Conservation (phyloP, 2,888 invertebrate species). For the Volucella inflata region DNA sequence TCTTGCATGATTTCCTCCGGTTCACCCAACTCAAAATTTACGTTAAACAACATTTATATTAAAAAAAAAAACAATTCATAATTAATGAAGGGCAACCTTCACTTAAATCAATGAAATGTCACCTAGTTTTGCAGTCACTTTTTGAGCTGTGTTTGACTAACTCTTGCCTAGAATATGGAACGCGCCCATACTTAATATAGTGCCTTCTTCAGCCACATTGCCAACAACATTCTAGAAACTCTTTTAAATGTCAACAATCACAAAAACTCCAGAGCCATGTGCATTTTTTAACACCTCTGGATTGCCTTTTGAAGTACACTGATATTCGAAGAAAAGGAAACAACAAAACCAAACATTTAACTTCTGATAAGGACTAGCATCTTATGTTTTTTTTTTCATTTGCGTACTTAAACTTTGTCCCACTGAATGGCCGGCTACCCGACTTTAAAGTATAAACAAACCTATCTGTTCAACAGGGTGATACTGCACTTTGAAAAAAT, state of each 20-base stretch:
- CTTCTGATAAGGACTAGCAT: conserved; percentile 34
- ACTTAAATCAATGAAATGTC: too few species aligned
- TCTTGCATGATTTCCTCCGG: too few species aligned
- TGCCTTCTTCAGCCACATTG: too few species aligned
- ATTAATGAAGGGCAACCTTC: too few species aligned
- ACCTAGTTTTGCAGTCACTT: too few species aligned
- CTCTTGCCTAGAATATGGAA: too few species aligned
- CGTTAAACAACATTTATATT: too few species aligned
- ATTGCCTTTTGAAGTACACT: neutral
- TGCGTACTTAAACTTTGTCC: conserved; percentile 50
- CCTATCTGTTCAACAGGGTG: neutral
- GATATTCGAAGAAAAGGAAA: conserved; percentile 11
- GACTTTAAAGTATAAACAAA: conserved; percentile 15
- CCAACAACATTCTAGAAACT: too few species aligned
- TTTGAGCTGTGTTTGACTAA: too few species aligned
- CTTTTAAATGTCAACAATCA: neutral
- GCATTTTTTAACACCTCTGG: conserved; percentile 25
- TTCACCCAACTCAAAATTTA: too few species aligned
- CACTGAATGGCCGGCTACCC: conserved; percentile 57
- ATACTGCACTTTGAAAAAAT: neutral
- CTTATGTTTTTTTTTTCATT: conserved; percentile 8
- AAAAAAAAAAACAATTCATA: too few species aligned
- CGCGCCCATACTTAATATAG: too few species aligned
- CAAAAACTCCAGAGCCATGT: neutral
- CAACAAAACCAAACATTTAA: conserved; percentile 9